A percentile compares a stretch with the other conserved stretches of the same genome.
Conservation (phyloP, 2,797 vertebrate species). For the Pterois miles region DNA sequence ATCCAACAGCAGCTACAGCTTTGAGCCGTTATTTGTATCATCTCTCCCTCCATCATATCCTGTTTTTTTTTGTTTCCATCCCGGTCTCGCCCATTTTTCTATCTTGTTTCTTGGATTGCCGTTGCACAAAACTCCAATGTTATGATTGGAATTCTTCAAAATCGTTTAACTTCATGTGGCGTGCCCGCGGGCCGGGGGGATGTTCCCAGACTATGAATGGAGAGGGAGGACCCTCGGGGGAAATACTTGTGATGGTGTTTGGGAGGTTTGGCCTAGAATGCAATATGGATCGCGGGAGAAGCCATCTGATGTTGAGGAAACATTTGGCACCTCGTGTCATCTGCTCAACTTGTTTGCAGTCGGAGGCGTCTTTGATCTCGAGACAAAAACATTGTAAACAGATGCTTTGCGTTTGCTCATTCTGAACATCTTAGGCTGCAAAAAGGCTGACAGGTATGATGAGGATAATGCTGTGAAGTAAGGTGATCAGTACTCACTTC, state of each 20-base stretch:
- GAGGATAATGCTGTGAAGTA: conserved; percentile 42
- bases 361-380: conserved; percentile 68
- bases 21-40: conserved; percentile 70
- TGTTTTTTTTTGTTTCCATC: conserved; percentile 6
- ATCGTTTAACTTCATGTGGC: conserved; percentile 78
- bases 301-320: conserved; percentile 76
- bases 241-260: conserved; percentile 75
- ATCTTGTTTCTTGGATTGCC: conserved; percentile 56
- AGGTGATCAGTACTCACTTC: conserved; percentile 69
- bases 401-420: conserved; percentile 64
- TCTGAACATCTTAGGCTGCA: conserved; percentile 62
- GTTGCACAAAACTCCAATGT: conserved; percentile 72
- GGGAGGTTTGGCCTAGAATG: conserved; percentile 69
- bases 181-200: conserved; percentile 52
- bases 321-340: conserved; percentile 77
- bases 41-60: conserved; percentile 51
- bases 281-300: conserved; percentile 64
- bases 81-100: conserved; percentile 27
- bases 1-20: conserved; percentile 76
- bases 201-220: conserved; percentile 66
- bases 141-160: conserved; percentile 82
- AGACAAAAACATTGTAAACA: conserved; percentile 66
- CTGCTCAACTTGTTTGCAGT: conserved; percentile 75
- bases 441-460: conserved; percentile 70
- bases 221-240: conserved; percentile 65